Evolutionary conservation across 2,888 invertebrate species (phyloP).

Genomic region (Halictus ligatus): DNA sequence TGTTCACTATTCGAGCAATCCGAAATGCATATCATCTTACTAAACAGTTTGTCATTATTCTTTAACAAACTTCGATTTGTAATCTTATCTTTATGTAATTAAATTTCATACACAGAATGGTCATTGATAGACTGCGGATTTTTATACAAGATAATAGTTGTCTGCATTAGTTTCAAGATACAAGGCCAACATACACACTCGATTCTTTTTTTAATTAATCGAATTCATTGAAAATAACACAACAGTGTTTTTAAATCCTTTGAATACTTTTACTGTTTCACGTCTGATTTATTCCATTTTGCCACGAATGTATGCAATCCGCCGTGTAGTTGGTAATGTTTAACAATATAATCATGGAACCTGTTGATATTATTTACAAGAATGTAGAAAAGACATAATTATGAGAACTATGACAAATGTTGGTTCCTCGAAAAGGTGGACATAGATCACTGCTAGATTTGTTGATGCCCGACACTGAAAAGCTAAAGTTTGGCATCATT

Average conservation of each 20-base stretch:
- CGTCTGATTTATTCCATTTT: neutral
- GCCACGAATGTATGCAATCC: too few species aligned
- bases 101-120: too few species aligned
- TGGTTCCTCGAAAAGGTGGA: neutral
- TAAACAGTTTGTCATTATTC: neutral
- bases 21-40: neutral
- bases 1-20: neutral
- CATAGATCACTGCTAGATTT: neutral
- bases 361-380: neutral
- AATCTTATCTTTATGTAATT: neutral
- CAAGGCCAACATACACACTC: too few species aligned
- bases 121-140: too few species aligned
- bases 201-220: too few species aligned
- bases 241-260: neutral
- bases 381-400: neutral
- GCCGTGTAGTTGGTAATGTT: too few species aligned
- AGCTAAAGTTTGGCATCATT: conserved; percentile 3
- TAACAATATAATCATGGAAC: neutral
- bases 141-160: too few species aligned
- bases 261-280: neutral
- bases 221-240: neutral
- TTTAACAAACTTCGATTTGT: neutral
- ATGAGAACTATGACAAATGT: neutral
- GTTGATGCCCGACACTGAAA: neutral
- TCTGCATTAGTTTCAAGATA: too few species aligned